Evolutionary conservation across 2,888 invertebrate genomes (phyloP).

Genomic region (Dorcus hopei): DNA sequence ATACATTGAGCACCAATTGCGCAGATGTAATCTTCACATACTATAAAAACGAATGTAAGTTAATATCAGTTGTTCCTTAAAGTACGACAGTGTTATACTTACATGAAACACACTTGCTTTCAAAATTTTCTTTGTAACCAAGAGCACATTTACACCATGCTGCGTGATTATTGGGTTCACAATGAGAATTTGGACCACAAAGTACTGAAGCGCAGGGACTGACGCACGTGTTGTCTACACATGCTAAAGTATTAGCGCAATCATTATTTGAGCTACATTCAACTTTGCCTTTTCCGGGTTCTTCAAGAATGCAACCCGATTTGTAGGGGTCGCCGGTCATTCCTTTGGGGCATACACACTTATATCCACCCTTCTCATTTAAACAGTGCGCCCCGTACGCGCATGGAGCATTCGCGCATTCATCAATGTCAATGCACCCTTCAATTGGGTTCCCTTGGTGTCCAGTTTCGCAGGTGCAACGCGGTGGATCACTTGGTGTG

Average conservation of each 20-base stretch:
- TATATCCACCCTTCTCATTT: slow-evolving; percentile 81
- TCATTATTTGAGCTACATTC: slow-evolving; percentile 71
- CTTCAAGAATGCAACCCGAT: slow-evolving; percentile 67
- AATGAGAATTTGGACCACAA: slow-evolving; percentile 82
- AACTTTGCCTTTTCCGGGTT: slow-evolving; percentile 56
- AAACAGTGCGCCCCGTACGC: slow-evolving; percentile 86
- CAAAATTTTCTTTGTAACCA: slow-evolving; percentile 74
- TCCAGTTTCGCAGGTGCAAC: slow-evolving; percentile 83
- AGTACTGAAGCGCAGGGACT: slow-evolving; percentile 76
- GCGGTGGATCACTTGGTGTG: slow-evolving; percentile 83
- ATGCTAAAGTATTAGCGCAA: slow-evolving; percentile 77
- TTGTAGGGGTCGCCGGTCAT: slow-evolving; percentile 84
- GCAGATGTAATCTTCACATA: slow-evolving; percentile 74
- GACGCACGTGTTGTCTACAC: slow-evolving; percentile 73
- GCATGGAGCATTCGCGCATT: slow-evolving; percentile 81
- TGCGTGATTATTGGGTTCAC: slow-evolving; percentile 83
- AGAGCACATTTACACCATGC: slow-evolving; percentile 86
- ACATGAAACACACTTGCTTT: slow-evolving; percentile 82
- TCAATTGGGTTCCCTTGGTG: slow-evolving; percentile 82
- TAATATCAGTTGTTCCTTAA: no score
- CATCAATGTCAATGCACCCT: slow-evolving; percentile 83
- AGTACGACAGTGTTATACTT: slow-evolving; percentile 38
- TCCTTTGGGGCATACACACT: slow-evolving; percentile 81
- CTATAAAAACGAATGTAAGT: slow-evolving; percentile 48
- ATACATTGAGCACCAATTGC: slow-evolving; percentile 83